These are phyloP conservation scores for Laticauda laticaudata DNA, from an alignment of 2,113 vertebrate species.

Conservation along the genomic window DNA sequence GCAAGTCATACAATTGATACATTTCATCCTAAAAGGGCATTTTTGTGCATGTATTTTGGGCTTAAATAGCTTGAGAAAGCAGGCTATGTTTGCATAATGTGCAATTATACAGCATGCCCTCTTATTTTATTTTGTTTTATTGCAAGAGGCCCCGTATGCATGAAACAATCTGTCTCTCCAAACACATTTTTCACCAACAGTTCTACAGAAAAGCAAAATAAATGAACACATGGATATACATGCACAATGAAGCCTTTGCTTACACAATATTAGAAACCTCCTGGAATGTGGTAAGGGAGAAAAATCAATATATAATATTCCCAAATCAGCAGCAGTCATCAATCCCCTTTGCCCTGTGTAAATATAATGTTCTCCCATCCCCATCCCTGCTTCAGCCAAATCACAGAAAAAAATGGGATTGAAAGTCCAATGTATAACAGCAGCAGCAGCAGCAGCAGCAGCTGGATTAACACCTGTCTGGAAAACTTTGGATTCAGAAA, in stretches of 20 bases:
- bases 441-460: too few relatives aligned
- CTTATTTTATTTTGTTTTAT: not conserved
- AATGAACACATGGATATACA: constrained; percentile 12
- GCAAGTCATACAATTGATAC: not conserved
- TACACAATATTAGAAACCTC: constrained; percentile 14
- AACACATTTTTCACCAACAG: constrained; percentile 32
- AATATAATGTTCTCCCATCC: constrained; percentile 4
- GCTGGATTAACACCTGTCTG: too few relatives aligned
- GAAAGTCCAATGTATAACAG: not conserved
- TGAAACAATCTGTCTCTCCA: constrained; percentile 24
- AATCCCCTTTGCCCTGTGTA: constrained; percentile 30
- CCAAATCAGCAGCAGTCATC: not conserved
- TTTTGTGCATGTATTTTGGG: not conserved
- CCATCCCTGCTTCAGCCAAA: accelerated
- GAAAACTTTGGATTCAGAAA: too few relatives aligned
- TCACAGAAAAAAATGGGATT: not conserved
- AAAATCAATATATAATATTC: constrained; percentile 34
- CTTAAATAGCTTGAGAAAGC: constrained; percentile 12
- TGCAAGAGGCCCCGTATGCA: not conserved
- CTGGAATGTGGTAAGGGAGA: constrained; percentile 6
- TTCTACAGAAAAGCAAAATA: constrained; percentile 10
- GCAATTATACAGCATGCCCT: not conserved
- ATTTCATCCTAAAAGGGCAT: not conserved
- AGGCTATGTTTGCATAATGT: not conserved
- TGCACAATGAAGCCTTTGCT: constrained; percentile 39